Percentiles rank a stretch among this genome's conserved stretches.
Evolutionary conservation across 2,797 vertebrate species (phyloP).

Genomic region (Pangasius djambal): DNA sequence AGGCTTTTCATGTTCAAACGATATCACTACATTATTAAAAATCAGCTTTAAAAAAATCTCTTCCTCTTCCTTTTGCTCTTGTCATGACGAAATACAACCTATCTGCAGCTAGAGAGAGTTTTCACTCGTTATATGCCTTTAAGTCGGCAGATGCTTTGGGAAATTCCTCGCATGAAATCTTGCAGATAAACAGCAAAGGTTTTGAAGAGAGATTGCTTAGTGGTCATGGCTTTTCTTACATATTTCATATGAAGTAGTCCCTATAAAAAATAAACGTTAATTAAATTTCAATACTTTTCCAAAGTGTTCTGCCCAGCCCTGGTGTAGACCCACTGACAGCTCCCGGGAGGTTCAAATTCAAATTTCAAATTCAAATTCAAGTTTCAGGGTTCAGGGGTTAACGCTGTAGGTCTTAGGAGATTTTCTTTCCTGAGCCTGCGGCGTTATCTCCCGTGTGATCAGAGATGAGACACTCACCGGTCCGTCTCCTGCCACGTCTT

Average conservation of each 20-base stretch:
- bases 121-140: not conserved
- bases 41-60: not conserved
- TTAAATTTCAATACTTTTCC: not conserved
- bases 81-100: not conserved
- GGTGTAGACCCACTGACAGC: not conserved
- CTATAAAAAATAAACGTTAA: not conserved
- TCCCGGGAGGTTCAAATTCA: not conserved
- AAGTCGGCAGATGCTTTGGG: not conserved
- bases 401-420: no score
- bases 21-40: not conserved
- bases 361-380: no score
- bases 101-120: not conserved
- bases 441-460: not conserved
- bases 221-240: no score
- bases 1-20: not conserved
- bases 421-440: not conserved
- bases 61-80: not conserved
- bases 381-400: not conserved
- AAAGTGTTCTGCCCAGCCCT: not conserved
- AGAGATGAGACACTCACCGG: conserved; percentile 72
- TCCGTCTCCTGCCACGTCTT: conserved; percentile 86
- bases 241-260: not conserved
- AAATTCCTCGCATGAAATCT: not conserved
- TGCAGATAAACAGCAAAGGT: not conserved
- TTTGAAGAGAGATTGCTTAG: not conserved